A percentile compares a stretch with the other conserved stretches of the same genome.
Evolutionary conservation across 2,888 invertebrate species (phyloP).

Genomic region (Hymenopus coronatus): DNA sequence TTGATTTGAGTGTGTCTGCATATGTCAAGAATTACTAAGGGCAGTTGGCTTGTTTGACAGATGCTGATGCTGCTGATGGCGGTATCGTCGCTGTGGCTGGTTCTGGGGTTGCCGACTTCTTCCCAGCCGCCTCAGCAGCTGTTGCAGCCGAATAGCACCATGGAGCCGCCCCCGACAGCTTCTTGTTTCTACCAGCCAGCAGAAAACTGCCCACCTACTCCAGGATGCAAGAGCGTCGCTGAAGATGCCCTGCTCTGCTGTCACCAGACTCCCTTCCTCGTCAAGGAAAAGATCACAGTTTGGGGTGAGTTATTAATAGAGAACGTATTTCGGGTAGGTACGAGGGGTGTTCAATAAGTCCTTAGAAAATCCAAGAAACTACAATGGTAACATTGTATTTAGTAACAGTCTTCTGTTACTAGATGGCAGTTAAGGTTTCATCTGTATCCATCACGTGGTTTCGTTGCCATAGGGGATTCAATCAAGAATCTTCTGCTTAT

Average conservation of each 20-base stretch:
- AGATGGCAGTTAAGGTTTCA: too few relatives aligned
- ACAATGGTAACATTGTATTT: too few relatives aligned
- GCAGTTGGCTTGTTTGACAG: neutral
- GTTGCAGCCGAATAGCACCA: neutral
- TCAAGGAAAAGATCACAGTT: neutral
- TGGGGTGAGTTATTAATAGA: neutral
- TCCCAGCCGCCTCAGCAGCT: too few relatives aligned
- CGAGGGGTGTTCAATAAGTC: too few relatives aligned
- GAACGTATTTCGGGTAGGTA: too few relatives aligned
- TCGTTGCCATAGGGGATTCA: too few relatives aligned
- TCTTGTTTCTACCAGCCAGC: neutral
- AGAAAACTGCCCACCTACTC: neutral
- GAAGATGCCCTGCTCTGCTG: conserved; percentile 51
- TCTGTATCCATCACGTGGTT: too few relatives aligned
- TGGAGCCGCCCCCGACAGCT: neutral
- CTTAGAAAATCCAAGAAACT: too few relatives aligned
- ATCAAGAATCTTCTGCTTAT: too few relatives aligned
- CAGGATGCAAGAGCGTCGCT: neutral
- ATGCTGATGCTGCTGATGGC: neutral
- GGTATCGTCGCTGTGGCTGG: neutral
- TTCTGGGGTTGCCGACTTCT: neutral
- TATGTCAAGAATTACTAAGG: too few relatives aligned
- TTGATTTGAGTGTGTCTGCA: too few relatives aligned
- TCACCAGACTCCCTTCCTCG: conserved; percentile 52
- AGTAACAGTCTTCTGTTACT: too few relatives aligned